Conservation (phyloP, 2,797 vertebrate genomes). For the Melanotaenia maccullochi region DNA sequence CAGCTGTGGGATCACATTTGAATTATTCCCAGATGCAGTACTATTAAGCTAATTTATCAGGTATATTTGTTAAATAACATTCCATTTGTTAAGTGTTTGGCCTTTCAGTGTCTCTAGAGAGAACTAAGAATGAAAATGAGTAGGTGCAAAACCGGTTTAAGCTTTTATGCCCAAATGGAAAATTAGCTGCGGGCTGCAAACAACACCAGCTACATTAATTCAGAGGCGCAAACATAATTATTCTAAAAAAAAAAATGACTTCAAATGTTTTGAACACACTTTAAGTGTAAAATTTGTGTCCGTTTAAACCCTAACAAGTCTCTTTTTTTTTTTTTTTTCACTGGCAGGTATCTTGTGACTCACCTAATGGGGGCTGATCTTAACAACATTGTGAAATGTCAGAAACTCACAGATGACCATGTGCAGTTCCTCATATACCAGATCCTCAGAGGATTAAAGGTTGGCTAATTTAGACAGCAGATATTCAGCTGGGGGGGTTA, state of each 20-base stretch:
- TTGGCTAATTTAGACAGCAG: conserved; percentile 61
- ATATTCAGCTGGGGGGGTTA: not conserved
- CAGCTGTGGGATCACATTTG: conserved; percentile 56
- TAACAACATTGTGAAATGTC: conserved; percentile 99
- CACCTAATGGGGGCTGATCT: conserved; percentile 99
- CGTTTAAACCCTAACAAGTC: not conserved
- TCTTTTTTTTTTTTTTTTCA: conserved; percentile 33
- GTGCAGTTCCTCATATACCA: conserved; percentile 99
- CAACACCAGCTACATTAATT: not conserved
- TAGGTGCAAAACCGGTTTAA: conserved; percentile 59
- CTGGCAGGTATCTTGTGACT: conserved; percentile 93
- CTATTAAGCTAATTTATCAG: conserved; percentile 58
- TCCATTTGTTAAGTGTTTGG: conserved; percentile 59
- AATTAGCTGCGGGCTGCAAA: conserved; percentile 40
- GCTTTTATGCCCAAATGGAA: conserved; percentile 24
- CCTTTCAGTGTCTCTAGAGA: conserved; percentile 44
- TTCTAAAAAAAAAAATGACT: conserved; percentile 10
- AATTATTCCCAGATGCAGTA: conserved; percentile 48
- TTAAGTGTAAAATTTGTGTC: conserved; percentile 4
- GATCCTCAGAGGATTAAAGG: conserved; percentile 97
- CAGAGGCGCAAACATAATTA: conserved; percentile 11
- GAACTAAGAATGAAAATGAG: conserved; percentile 33
- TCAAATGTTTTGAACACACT: not conserved
- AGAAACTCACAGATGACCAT: conserved; percentile 98
- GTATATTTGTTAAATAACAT: conserved; percentile 55